Evolutionary conservation across 1,140 invertebrate species (phyloP), one percentile per base, ranked within the genome.

Genomic region (Hirudo medicinalis): DNA sequence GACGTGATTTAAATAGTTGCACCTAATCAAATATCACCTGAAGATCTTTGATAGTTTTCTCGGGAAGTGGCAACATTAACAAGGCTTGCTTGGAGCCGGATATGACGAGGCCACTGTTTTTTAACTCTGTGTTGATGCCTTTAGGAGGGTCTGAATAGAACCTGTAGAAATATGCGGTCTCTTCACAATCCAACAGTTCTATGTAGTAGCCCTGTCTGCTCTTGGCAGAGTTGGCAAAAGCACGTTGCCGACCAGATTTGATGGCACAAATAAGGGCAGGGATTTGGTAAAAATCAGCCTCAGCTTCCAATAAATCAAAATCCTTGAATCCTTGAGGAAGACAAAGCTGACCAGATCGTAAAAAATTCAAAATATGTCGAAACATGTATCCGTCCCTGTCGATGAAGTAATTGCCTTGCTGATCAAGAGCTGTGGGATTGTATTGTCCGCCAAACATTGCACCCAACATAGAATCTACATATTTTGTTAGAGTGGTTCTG

Each of bases 381-480:
- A 75, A 75, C 57, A 75, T 71, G 63, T 63, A 57, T 19, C 75
- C 75, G 66, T 75, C 75, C 17, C 75, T 53, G 55, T 75, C 75
- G 49, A 75, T 75, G 69, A 75, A 75, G 55, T 71, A 75, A 71
- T 75, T 75, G 43, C 74, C 74, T 29, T 75, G 69, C 15, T 67
- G 25, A 49, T 75, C 74, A 36, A 22, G 54, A n/a, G 72, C 71
- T n/a, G 74, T 73, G 20, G 74, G 74, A 54, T 73, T 54, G 70
- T 72, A 73, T n/a, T 73, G 72, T 27, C 75, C 76, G 27, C 72
- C 71, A 40, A 76, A 75, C 76, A 76, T 76, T 9, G 73, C 68
- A 43, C 66, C 74, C 19, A 76, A 68, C 76, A 76, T 76, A 25
- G 76, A 76, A 55, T 76, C 76, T 36, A 72, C 71, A 71, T 76